Conservation (phyloP, 2,888 invertebrate species). For the Lycaena phlaeas region DNA sequence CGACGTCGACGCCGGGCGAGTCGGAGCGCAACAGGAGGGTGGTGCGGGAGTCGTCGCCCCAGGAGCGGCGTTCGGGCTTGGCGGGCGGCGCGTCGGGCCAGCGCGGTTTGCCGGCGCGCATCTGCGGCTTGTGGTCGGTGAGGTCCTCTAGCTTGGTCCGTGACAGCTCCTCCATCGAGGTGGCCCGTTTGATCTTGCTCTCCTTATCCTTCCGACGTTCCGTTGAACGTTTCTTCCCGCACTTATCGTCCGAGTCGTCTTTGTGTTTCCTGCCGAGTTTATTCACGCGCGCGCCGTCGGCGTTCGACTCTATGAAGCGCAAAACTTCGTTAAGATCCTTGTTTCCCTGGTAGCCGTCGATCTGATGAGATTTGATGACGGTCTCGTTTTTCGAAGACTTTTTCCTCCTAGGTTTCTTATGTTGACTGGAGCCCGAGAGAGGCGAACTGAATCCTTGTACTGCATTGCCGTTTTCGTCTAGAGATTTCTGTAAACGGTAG, state of each 20-base stretch:
- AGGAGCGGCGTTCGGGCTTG: conserved; percentile 75
- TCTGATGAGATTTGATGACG: conserved; percentile 73
- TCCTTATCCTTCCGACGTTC: conserved; percentile 58
- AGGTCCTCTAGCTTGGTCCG: conserved; percentile 82
- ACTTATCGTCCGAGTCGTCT: conserved; percentile 58
- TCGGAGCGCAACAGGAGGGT: conserved; percentile 32
- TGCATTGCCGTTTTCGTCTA: conserved; percentile 88
- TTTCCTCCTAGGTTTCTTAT: conserved; percentile 73
- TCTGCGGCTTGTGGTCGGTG: conserved; percentile 68
- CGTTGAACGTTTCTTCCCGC: conserved; percentile 64
- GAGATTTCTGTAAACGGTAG: conserved; percentile 71
- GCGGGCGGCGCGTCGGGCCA: conserved; percentile 24
- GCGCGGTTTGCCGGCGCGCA: conserved; percentile 59
- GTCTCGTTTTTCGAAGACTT: conserved; percentile 75
- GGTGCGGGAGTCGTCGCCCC: conserved; percentile 76
- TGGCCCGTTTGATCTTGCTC: conserved; percentile 76
- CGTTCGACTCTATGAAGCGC: conserved; percentile 82
- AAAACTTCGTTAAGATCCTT: conserved; percentile 84
- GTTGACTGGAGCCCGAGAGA: conserved; percentile 59
- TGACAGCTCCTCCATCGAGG: conserved; percentile 86
- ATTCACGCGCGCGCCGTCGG: conserved; percentile 43
- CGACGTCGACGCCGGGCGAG: conserved; percentile 16
- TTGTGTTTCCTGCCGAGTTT: conserved; percentile 51
- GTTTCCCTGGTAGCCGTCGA: conserved; percentile 85
- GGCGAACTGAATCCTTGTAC: conserved; percentile 71